Evolutionary conservation across 2,888 invertebrate genomes (phyloP), one percentile per base, ranked within the genome.

Genomic region (Andrena praecox): DNA sequence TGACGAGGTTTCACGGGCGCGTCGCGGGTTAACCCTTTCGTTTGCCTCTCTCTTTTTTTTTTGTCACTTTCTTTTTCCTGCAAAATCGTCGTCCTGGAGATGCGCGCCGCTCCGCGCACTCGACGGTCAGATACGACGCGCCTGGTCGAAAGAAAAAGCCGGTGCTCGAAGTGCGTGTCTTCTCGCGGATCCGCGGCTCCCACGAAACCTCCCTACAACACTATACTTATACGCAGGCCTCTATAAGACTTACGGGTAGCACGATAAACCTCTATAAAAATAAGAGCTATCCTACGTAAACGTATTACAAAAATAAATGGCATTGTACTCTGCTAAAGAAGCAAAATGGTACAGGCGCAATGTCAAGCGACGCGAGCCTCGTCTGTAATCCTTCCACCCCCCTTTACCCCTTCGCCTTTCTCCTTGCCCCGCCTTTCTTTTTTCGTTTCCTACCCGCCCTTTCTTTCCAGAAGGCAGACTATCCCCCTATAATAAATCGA

Each of bases 251-350:
- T 93, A 93, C 91, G 90, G 72, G 86, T 92, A 92, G 91, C 92
- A 92, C 89, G 91, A 90, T 92, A 92, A 92, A 92, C 90, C 92
- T 91, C 92, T 92, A 92, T 92, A 92, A 92, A 92, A 92, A 92
- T 92, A 92, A 92, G 89, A 92, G 91, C 92, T 92, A 92, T 92
- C 86, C 93, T 93, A 93, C 93, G 91, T 93, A 93, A 93, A 93
- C 93, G 93, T 93, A 93, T 93, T 93, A 93, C 91, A 93, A 93
- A 93, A 93, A 93, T 93, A 93, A 93, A 93, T 93, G 93, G 93
- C 93, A 92, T 93, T 93, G 92, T 93, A 93, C 93, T 93, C 93
- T 93, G 93, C 93, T 93, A 93, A 93, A 92, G 91, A 93, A 93
- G 93, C 93, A 93, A 93, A 93, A 93, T 93, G 92, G 92, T 93